phyloP scores from a whole-genome alignment of 2,797 vertebrate species.

The Molossus alvarezi region DNA sequence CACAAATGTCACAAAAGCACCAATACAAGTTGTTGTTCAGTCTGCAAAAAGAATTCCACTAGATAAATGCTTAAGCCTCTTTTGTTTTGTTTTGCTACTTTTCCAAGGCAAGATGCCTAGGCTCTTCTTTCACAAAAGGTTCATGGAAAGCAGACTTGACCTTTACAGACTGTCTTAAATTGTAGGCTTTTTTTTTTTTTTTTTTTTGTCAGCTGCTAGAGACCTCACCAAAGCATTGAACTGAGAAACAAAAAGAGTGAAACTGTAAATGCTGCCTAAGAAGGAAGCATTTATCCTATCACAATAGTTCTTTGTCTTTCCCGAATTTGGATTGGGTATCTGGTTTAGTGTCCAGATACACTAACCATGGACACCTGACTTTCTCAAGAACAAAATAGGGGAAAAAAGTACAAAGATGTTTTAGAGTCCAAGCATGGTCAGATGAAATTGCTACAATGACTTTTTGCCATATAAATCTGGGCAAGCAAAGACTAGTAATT shows the following conservation, averaged over 20 bases:
- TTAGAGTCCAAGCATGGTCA: slow-evolving; percentile 70
- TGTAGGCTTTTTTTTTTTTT: slow-evolving; percentile 71
- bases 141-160: slow-evolving; percentile 81
- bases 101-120: slow-evolving; percentile 78
- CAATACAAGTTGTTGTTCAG: slow-evolving; percentile 36
- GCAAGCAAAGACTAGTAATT: slow-evolving; percentile 58
- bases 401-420: slow-evolving; percentile 73
- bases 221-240: slow-evolving; percentile 81
- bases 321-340: slow-evolving; percentile 80
- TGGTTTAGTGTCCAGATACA: slow-evolving; percentile 84
- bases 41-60: slow-evolving; percentile 77
- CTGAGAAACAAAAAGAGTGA: slow-evolving; percentile 82
- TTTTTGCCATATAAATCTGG: slow-evolving; percentile 69
- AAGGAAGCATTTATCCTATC: slow-evolving; percentile 83
- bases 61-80: slow-evolving; percentile 81
- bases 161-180: slow-evolving; percentile 85
- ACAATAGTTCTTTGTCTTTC: slow-evolving; percentile 87
- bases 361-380: slow-evolving; percentile 81
- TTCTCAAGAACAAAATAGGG: slow-evolving; percentile 83
- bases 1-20: slow-evolving; percentile 71
- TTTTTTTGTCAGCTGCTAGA: slow-evolving; percentile 80
- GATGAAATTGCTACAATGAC: slow-evolving; percentile 58
- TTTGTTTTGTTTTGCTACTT: slow-evolving; percentile 83
- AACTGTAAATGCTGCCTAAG: slow-evolving; percentile 79
- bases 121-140: slow-evolving; percentile 80